Base-by-base conservation (phyloP, 2,113 vertebrate genomes). In the Oryzias woworae region DNA sequence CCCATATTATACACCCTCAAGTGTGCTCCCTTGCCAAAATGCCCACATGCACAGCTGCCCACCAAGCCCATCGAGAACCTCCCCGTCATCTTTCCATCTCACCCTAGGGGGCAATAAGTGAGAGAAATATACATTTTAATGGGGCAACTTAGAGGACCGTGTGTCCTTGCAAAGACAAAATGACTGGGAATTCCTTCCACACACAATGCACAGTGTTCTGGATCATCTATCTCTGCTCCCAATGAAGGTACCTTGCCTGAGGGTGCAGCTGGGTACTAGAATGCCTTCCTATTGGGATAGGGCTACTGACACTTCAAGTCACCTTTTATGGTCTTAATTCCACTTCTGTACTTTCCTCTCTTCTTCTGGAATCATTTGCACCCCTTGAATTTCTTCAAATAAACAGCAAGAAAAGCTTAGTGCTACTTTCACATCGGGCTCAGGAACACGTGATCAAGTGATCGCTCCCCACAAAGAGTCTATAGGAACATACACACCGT, bases 201-300 rank as follows among this genome's bases (percentile, higher is more conserved):
- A 78, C 72, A 81, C 70, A 66, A 67, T 78, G 75, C 81, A 85
- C 81, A 73, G 59, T 68, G 81, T 81, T 87, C 85, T 75, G 63
- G 66, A 87, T 88, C 88, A 90, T 90, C 78, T 84, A 88, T 89
- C 87, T 89, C 69, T 45, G 69, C 83, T 84, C 78, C 86, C 85
- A 75, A 78, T 78, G 85, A 88, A 64, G 81, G 78, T 84, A 87
- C 88, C 85, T 89, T 89, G 87, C 87, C 87, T 57, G 85, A 77
- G 85, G 88, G 77, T 81, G 76, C 63, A 64, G 78, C 80, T 65
- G 41, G 58, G 59, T 74, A 71, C 74, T 24, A 60, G 79, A 69
- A 56, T 61, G 68, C 58, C 71, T 80, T 86, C 82, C 87, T 81
- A 76, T 77, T 75, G 85, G 87, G 78, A 86, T 70, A 64, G 50